These are phyloP conservation scores for Heptranchias perlo DNA, from an alignment of 2,113 vertebrate genomes.

Conservation along the genomic window DNA sequence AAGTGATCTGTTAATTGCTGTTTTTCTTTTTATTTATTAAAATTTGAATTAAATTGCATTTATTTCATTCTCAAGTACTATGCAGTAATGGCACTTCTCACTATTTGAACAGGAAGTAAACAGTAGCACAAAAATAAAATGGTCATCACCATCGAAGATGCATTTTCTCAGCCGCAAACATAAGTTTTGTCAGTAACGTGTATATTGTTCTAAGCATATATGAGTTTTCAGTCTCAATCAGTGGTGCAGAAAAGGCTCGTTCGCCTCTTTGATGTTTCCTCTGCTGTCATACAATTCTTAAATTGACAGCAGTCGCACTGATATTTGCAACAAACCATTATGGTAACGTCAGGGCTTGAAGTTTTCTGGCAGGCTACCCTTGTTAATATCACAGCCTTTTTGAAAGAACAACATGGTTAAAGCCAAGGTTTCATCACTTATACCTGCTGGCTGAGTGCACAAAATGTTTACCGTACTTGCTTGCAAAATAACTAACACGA, in stretches of 20 bases:
- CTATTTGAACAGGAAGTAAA: neutral
- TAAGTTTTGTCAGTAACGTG: neutral
- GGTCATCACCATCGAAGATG: neutral
- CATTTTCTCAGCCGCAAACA: neutral
- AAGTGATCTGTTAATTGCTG: neutral
- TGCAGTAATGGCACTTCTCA: neutral
- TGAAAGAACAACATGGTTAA: neutral
- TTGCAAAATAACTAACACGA: neutral
- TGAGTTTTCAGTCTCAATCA: neutral
- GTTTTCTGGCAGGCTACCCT: neutral
- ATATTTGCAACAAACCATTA: neutral
- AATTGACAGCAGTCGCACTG: neutral
- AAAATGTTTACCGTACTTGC: neutral
- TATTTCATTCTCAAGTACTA: neutral
- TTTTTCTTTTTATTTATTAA: neutral
- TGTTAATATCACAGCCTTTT: neutral
- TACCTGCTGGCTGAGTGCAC: neutral
- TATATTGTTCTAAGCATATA: neutral
- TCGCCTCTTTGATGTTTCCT: neutral
- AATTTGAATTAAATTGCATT: neutral
- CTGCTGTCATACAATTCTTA: neutral
- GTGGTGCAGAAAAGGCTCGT: neutral
- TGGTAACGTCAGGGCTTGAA: neutral
- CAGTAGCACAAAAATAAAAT: neutral
- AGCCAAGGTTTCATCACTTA: neutral